These are phyloP conservation scores for Dynastes hyllus DNA, from an alignment of 2,888 invertebrate species.

Conservation along the genomic window DNA sequence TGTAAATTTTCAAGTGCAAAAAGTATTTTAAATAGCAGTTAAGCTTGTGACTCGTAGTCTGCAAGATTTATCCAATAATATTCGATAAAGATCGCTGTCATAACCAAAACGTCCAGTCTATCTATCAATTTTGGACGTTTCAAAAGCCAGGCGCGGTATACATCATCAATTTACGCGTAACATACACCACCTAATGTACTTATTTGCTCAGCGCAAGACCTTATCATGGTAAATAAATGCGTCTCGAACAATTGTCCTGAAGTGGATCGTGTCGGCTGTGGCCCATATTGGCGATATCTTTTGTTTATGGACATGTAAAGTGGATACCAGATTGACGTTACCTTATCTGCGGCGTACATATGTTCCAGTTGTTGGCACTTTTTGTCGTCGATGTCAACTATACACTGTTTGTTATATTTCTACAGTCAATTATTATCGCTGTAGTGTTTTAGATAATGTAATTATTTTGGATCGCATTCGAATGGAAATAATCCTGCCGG, in stretches of 20 bases:
- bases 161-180: conserved; percentile 24
- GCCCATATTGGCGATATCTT: conserved; percentile 57
- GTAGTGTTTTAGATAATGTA: conserved; percentile 40
- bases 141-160: conserved; percentile 20
- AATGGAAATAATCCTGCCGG: conserved; percentile 21
- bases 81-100: background rate
- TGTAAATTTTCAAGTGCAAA: too few relatives aligned
- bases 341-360: conserved; percentile 56
- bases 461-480: conserved; percentile 37
- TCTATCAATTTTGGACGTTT: conserved; percentile 18
- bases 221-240: conserved; percentile 47
- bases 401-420: conserved; percentile 43
- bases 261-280: conserved; percentile 48
- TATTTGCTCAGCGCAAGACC: conserved; percentile 42
- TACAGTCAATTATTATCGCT: conserved; percentile 47
- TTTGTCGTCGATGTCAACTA: conserved; percentile 36
- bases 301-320: conserved; percentile 57
- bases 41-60: too few relatives aligned
- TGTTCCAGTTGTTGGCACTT: conserved; percentile 52
- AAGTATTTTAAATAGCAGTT: too few relatives aligned
- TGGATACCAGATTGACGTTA: conserved; percentile 55
- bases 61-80: too few relatives aligned
- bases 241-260: conserved; percentile 49
- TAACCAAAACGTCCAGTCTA: background rate
- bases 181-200: conserved; percentile 37